Evolutionary conservation across 2,888 invertebrate species (phyloP).

Genomic region (Drosophila fungiperda): DNA sequence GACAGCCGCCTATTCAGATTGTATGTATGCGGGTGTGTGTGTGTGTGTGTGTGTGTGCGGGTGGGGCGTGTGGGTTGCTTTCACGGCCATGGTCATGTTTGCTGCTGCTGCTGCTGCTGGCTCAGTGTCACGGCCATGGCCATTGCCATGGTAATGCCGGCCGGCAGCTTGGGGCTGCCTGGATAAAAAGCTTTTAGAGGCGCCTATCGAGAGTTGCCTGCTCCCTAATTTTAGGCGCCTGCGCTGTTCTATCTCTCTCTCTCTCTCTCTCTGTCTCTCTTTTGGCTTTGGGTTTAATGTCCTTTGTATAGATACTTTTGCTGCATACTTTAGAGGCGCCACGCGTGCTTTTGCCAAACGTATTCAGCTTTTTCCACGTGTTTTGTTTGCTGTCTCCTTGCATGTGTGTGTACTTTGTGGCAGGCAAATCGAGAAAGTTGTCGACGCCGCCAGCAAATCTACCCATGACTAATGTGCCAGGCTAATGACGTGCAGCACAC

Average conservation of each 20-base stretch:
- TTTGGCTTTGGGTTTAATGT: conserved; percentile 78
- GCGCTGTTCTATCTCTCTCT: conserved; percentile 12
- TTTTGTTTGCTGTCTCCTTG: conserved; percentile 2
- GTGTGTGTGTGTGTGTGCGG: not conserved
- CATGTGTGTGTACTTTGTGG: conserved; percentile 14
- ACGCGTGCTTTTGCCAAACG: conserved; percentile 27
- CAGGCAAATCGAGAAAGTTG: conserved; percentile 68
- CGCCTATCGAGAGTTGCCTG: conserved; percentile 33
- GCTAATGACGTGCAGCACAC: conserved; percentile 60
- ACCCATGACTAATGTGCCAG: conserved; percentile 64
- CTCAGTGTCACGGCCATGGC: conserved; percentile 80
- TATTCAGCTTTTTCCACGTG: conserved; percentile 52
- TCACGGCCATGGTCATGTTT: conserved; percentile 75
- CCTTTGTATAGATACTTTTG: conserved; percentile 77
- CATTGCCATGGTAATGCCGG: conserved; percentile 62
- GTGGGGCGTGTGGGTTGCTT: conserved; percentile 7
- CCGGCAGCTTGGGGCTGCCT: conserved; percentile 51
- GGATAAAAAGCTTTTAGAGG: conserved; percentile 53
- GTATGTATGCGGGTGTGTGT: not conserved
- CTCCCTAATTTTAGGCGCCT: conserved; percentile 39
- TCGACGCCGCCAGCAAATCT: conserved; percentile 54
- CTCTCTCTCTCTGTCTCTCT: conserved; percentile 13
- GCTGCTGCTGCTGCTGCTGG: not conserved
- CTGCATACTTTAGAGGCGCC: conserved; percentile 51
- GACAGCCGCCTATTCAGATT: conserved; percentile 43